Base-by-base conservation (phyloP, 2,888 invertebrate species). In the Noctua fimbriata region DNA sequence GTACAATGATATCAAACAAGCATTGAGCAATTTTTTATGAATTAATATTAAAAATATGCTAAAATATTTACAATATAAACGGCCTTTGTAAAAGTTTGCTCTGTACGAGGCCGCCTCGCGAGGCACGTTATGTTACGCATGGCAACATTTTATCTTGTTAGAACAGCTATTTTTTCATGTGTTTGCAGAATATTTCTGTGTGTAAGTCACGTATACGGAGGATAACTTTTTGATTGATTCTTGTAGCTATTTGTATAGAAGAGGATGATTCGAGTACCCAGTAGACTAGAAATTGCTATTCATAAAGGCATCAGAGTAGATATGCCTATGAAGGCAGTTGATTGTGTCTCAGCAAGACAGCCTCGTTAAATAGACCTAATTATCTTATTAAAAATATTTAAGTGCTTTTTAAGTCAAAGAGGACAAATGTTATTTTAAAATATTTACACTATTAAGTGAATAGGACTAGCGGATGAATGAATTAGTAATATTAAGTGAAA, bases 381-480 rank as follows among this genome's bases (percentile, higher is more conserved):
- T 82, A 82, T 74, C 28, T 82, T 83, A 85, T 60, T 86, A 83
- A 86, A 86, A 88, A 88, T 89, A 86, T 88, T 86, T 81, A 88
- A 87, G 83, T 88, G 84, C 79, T 84, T 83, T 87, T 81, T 87
- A 91, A 85, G 83, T 88, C 81, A 88, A 92, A 91, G 92, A 90
- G 89, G 92, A 92, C 86, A 90, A 90, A 91, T 84, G 55, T 82
- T 82, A 91, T 85, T 82, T 86, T 82, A 86, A 88, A 87, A 87
- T 87, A 85, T 83, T 87, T 87, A 90, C 88, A 88, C 76, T 84
- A 82, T 84, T 89, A 84, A 85, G 82, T 88, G 76, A 85, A 82
- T 85, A 91, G 88, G 92, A 94, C 93, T 94, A 94, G 94, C 89
- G 86, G 87, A 92, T 91, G 90, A 93, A 92, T 92, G 90, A 90